These are phyloP conservation scores for Hypena proboscidalis DNA, from an alignment of 2,888 invertebrate species.

Conservation along the genomic window DNA sequence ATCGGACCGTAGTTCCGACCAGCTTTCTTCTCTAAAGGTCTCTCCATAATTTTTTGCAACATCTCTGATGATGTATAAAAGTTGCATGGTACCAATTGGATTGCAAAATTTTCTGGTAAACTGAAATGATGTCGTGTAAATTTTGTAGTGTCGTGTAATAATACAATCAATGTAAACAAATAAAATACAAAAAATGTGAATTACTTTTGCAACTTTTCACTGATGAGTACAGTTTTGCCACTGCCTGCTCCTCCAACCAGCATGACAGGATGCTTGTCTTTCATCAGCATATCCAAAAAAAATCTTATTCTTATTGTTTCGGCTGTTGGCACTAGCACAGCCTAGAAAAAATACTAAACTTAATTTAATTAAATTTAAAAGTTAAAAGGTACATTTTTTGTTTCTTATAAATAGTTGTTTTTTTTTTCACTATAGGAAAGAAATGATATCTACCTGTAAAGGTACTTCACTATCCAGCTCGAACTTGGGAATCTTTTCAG, in stretches of 20 bases:
- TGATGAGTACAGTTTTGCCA: constrained; percentile 95
- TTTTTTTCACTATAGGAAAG: too few relatives aligned
- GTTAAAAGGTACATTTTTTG: too few relatives aligned
- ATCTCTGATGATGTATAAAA: constrained; percentile 98
- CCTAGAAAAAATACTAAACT: constrained; percentile 80
- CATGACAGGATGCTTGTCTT: constrained; percentile 96
- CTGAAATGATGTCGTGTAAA: constrained; percentile 51
- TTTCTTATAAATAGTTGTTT: too few relatives aligned
- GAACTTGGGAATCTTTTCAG: constrained; percentile 94
- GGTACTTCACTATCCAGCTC: constrained; percentile 96
- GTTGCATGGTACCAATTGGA: constrained; percentile 98
- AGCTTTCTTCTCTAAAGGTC: constrained; percentile 98
- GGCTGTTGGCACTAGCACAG: constrained; percentile 95
- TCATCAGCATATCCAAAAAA: constrained; percentile 95
- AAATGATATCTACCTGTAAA: constrained; percentile 87
- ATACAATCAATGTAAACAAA: too few relatives aligned
- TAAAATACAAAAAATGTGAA: too few relatives aligned
- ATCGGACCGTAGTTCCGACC: constrained; percentile 98
- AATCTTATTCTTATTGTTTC: constrained; percentile 96
- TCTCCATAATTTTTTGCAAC: constrained; percentile 96
- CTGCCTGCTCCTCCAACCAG: constrained; percentile 96
- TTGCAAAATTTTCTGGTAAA: constrained; percentile 93
- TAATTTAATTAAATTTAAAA: too few relatives aligned
- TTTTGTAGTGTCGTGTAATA: too few relatives aligned
- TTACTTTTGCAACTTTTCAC: constrained; percentile 86